These are phyloP conservation scores for Solenodon paradoxus DNA, from an alignment of 2,113 vertebrate genomes.

Conservation along the genomic window DNA sequence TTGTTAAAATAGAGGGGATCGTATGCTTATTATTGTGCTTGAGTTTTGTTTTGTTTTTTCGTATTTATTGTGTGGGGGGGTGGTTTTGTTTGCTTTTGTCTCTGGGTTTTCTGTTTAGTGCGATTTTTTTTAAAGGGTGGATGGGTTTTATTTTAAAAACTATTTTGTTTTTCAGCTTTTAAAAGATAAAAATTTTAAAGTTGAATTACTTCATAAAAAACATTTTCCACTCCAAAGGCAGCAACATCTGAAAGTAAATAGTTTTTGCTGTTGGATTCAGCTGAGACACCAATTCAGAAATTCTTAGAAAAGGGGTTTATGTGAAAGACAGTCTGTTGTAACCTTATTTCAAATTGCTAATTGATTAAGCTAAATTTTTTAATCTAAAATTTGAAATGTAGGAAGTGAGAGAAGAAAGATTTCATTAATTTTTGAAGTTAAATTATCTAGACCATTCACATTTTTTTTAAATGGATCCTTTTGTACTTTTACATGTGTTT, in stretches of 20 bases:
- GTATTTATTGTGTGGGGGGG: neutral
- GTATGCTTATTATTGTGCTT: slow-evolving; percentile 48
- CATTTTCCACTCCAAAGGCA: slow-evolving; percentile 9
- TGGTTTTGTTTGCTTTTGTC: neutral
- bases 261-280: slow-evolving; percentile 28
- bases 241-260: slow-evolving; percentile 20
- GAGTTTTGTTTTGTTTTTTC: slow-evolving; percentile 2
- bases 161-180: slow-evolving; percentile 19
- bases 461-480: neutral
- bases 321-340: neutral
- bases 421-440: slow-evolving; percentile 18
- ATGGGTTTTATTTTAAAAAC: neutral
- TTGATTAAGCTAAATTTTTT: slow-evolving; percentile 1
- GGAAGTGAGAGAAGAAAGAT: neutral
- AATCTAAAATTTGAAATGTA: neutral
- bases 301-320: neutral
- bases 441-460: neutral
- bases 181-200: slow-evolving; percentile 30
- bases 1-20: slow-evolving; percentile 33
- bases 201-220: slow-evolving; percentile 43
- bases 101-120: slow-evolving; percentile 25
- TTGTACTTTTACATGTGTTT: neutral
- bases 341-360: slow-evolving; percentile 26
- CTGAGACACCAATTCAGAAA: neutral
- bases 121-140: slow-evolving; percentile 10